These are phyloP conservation scores for Malurus splendens DNA, from an alignment of 2,797 vertebrate genomes.

Conservation along the genomic window DNA sequence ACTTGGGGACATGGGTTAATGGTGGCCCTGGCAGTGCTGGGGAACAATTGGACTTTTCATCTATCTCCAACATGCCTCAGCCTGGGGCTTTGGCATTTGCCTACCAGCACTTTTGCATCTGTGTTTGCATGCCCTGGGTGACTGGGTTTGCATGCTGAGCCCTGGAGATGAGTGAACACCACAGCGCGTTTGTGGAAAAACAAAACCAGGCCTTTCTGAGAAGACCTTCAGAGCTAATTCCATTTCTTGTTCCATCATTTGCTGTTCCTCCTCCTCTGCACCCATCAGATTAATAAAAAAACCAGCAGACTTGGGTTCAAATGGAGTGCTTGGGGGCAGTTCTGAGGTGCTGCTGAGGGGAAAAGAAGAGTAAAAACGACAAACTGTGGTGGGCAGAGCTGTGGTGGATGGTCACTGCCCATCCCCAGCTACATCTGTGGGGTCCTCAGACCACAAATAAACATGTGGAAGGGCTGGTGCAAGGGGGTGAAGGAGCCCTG, in stretches of 20 bases:
- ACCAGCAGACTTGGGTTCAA: not conserved
- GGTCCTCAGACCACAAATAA: not conserved
- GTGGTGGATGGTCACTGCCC: not conserved
- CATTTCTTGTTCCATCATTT: not conserved
- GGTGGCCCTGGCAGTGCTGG: not conserved
- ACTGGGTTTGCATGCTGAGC: not conserved
- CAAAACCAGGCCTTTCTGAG: not conserved
- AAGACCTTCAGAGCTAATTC: not conserved
- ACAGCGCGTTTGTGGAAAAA: not conserved
- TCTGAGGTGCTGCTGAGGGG: not conserved
- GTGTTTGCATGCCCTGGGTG: not conserved
- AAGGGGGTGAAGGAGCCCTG: not conserved
- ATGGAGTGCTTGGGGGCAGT: not conserved
- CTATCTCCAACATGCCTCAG: not conserved
- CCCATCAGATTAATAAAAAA: not conserved
- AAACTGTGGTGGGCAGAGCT: rapidly evolving
- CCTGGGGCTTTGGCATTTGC: not conserved
- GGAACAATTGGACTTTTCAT: not conserved
- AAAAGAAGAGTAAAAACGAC: not conserved
- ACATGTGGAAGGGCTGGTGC: rapidly evolving
- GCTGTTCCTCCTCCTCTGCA: not conserved
- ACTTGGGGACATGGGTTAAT: not conserved
- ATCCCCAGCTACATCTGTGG: too few relatives aligned
- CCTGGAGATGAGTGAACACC: not conserved
- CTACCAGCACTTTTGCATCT: not conserved